Evolutionary conservation across 1,140 invertebrate species (phyloP).

Genomic region (Spodoptera frugiperda): DNA sequence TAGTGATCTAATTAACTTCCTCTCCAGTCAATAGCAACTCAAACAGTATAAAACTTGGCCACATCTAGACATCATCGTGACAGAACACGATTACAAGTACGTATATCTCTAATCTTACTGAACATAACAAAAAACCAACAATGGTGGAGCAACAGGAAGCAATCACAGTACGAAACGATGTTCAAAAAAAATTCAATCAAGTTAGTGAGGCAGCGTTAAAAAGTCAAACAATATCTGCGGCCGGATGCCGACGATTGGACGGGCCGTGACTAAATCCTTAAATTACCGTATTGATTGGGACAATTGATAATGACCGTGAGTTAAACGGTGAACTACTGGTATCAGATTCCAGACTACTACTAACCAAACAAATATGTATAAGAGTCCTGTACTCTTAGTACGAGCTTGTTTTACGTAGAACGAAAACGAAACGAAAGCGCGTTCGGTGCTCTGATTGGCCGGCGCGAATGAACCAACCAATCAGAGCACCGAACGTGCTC

Average conservation of each 20-base stretch:
- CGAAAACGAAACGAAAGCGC: too few relatives aligned
- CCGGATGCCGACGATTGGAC: constrained; percentile 39
- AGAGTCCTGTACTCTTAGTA: too few relatives aligned
- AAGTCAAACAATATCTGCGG: constrained; percentile 1
- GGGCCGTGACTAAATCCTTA: constrained; percentile 38
- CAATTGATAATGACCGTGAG: constrained; percentile 40
- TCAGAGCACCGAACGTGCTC: too few relatives aligned
- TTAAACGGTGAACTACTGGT: constrained; percentile 22
- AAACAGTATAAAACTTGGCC: too few relatives aligned
- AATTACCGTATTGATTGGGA: constrained; percentile 44
- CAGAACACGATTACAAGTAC: background rate
- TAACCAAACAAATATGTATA: background rate
- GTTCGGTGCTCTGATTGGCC: too few relatives aligned
- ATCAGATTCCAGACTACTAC: constrained; percentile 1
- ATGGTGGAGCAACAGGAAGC: constrained; percentile 38
- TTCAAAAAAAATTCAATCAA: constrained; percentile 29
- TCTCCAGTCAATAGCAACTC: too few relatives aligned
- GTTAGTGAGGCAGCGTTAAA: constrained; percentile 12
- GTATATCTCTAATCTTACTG: background rate
- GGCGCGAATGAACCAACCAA: too few relatives aligned
- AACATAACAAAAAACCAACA: constrained; percentile 31
- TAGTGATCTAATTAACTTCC: too few relatives aligned
- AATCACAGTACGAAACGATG: constrained; percentile 16
- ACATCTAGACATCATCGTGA: background rate
- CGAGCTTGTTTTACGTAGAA: too few relatives aligned